Evolutionary conservation across 1,140 invertebrate species (phyloP), one percentile per base, ranked within the genome.

Genomic region (Metaphire vulgaris): DNA sequence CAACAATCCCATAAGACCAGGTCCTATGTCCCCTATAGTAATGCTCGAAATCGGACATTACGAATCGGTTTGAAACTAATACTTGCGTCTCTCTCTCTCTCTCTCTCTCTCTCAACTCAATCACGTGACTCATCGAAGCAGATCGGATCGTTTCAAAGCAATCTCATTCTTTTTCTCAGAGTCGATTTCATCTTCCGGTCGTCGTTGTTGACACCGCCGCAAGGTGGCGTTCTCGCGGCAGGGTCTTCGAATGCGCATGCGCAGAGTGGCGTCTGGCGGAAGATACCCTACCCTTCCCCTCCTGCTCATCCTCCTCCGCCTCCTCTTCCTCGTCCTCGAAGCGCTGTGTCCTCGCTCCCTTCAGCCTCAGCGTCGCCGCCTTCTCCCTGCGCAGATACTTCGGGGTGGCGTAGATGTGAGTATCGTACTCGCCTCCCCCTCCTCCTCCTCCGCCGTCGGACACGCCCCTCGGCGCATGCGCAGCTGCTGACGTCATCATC

Each of bases 351-450:
- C 21, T 56, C 6, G 21, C 41, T 16, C 33, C 34, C 28, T 73
- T 31, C 16, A 73, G 41, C 28, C 72, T 31, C 72, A 73, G 32
- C 1, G 72, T 73, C 32, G 72, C 72, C 32, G 72, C 72, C 41
- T 73, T 73, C 34, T 73, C 72, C 16, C 72, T 34, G n/a, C 72
- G 32, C 32, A 73, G 41, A 64, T 73, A 73, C 41, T 73, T 73
- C 72, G 72, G 72, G n/a, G 72, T 73, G n/a, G 33, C 72, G 72
- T 73, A 73, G 0, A 73, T 73, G 21, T 73, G 72, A 1, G 72
- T 73, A 34, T 73, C 72, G 72, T 73, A 31, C 16, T 73, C 72
- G 26, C 28, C 6, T 12, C 33, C 69, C 16, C 28, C 67, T 30
- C 28, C 28, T 26, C 26, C 67, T 0, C 26, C 1, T 6, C 67